These are phyloP conservation scores for Drosophila falleni DNA, from an alignment of 2,888 invertebrate genomes.

Conservation along the genomic window DNA sequence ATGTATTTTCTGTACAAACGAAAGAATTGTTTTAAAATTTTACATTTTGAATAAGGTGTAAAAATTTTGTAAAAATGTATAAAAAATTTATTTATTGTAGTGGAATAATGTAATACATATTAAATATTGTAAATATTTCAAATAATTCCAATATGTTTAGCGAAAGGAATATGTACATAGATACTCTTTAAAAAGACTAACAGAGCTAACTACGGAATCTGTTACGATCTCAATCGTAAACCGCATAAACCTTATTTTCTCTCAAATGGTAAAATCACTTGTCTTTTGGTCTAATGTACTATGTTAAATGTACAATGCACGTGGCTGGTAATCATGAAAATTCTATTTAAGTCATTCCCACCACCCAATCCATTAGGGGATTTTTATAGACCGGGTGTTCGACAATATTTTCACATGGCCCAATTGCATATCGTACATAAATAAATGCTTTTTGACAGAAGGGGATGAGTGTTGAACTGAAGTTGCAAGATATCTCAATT, in stretches of 20 bases:
- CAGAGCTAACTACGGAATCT: not conserved
- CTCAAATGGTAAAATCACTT: conserved; percentile 3
- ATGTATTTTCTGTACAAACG: conserved; percentile 6
- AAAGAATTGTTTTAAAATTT: not conserved
- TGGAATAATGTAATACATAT: no score
- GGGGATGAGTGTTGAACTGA: conserved; percentile 1
- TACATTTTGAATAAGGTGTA: no score
- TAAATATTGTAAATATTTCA: not conserved
- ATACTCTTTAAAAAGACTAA: not conserved
- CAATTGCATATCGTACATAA: conserved; percentile 34
- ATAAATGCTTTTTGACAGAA: conserved; percentile 25
- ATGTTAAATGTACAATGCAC: conserved; percentile 14
- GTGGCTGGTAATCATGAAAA: conserved; percentile 28
- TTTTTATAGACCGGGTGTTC: conserved; percentile 40
- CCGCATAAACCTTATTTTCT: not conserved
- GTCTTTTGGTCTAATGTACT: conserved; percentile 6
- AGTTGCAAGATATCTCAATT: conserved; percentile 59
- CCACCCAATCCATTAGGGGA: conserved; percentile 28
- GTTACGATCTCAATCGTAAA: not conserved
- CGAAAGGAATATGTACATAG: not conserved
- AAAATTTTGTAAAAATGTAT: no score
- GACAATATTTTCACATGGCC: conserved; percentile 58
- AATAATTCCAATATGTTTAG: not conserved
- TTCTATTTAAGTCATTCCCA: conserved; percentile 13
- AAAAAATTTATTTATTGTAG: no score